Evolutionary conservation across 1,140 invertebrate genomes (phyloP).

Genomic region (Hyphantria cunea): DNA sequence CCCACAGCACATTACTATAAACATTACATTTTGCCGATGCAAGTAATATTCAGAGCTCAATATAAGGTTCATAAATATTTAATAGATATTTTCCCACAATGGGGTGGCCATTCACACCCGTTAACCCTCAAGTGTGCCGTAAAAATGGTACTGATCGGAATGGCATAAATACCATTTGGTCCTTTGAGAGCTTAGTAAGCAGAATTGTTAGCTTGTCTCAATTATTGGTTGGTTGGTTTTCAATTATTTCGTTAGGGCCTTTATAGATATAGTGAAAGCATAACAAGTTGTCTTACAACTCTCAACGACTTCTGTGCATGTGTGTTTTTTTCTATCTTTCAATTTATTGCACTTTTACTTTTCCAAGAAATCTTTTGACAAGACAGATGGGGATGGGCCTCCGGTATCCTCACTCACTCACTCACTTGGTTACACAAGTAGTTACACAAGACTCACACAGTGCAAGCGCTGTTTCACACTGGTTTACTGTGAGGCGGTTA

Average conservation of each 20-base stretch:
- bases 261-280: background rate
- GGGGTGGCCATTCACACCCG: conserved; percentile 75
- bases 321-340: too few species aligned
- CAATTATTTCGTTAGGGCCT: conserved; percentile 25
- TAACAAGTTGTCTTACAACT: too few species aligned
- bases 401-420: too few species aligned
- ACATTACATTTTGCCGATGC: conserved; percentile 54
- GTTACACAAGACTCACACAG: too few species aligned
- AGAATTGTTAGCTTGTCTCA: conserved; percentile 66
- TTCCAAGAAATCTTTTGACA: too few species aligned
- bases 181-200: conserved; percentile 62
- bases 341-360: too few species aligned
- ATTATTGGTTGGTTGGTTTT: conserved; percentile 53
- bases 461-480: too few species aligned
- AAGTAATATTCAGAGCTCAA: conserved; percentile 52
- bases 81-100: conserved; percentile 79
- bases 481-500: too few species aligned
- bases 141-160: conserved; percentile 72
- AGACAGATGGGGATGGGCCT: too few species aligned
- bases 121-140: conserved; percentile 69
- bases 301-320: too few species aligned
- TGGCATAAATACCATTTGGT: conserved; percentile 61
- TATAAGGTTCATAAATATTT: conserved; percentile 76
- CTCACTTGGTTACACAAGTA: too few species aligned
- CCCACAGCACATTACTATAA: conserved; percentile 47